These are phyloP conservation scores for Synodontis membranacea DNA, from an alignment of 2,113 vertebrate genomes.

Conservation along the genomic window DNA sequence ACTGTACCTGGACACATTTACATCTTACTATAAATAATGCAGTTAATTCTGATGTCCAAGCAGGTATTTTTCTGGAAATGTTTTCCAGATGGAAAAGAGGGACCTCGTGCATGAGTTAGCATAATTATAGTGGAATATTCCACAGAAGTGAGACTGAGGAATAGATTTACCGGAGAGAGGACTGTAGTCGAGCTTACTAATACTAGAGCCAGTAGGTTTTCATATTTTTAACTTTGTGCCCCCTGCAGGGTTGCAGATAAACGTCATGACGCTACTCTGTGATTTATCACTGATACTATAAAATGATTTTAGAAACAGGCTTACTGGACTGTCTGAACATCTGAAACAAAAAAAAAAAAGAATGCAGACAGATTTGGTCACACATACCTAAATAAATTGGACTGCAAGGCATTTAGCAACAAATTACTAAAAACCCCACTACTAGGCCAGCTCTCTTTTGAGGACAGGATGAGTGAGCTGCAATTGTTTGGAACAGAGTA, in stretches of 20 bases:
- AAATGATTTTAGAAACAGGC: neutral
- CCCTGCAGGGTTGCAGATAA: neutral
- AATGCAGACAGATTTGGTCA: neutral
- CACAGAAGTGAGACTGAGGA: slow-evolving; percentile 11
- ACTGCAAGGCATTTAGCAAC: neutral
- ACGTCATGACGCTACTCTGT: neutral
- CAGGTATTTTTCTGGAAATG: slow-evolving; percentile 36
- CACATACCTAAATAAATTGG: slow-evolving; percentile 1
- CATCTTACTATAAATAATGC: slow-evolving; percentile 26
- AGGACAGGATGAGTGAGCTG: slow-evolving; percentile 20
- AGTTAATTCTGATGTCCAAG: neutral
- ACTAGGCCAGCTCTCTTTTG: slow-evolving; percentile 6
- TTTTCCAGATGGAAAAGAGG: slow-evolving; percentile 40
- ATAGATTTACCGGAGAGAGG: neutral
- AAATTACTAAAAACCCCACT: slow-evolving; percentile 15
- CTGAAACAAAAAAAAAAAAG: neutral
- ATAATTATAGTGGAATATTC: slow-evolving; percentile 43
- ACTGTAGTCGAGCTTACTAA: neutral
- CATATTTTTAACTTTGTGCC: neutral
- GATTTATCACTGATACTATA: neutral
- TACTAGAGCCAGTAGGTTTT: neutral
- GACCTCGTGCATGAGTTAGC: slow-evolving; percentile 41
- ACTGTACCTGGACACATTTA: slow-evolving; percentile 18
- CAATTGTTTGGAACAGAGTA: slow-evolving; percentile 18
- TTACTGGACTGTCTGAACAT: neutral